Evolutionary conservation across 2,113 vertebrate genomes (phyloP).

Genomic region (Sinocyclocheilus grahami): DNA sequence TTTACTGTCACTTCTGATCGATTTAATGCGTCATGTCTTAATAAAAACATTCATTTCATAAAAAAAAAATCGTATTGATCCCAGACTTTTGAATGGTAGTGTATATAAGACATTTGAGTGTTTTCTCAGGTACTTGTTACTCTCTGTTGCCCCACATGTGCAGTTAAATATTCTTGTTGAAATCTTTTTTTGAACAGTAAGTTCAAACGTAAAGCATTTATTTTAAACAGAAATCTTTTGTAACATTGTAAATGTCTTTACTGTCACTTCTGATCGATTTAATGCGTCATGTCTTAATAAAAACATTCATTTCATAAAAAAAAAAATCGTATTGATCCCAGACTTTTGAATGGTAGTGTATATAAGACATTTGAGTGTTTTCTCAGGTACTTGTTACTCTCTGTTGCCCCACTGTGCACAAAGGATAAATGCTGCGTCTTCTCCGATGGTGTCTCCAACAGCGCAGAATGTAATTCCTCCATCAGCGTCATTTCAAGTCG

Average conservation of each 20-base stretch:
- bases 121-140: not conserved
- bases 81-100: not conserved
- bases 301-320: too few relatives aligned
- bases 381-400: not conserved
- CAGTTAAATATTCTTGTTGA: too few relatives aligned
- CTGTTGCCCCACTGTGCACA: constrained; percentile 41
- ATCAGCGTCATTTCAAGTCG: constrained; percentile 75
- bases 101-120: not conserved
- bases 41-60: not conserved
- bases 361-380: not conserved
- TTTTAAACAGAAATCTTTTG: too few relatives aligned
- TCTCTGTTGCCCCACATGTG: constrained; percentile 13
- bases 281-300: too few relatives aligned
- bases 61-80: not conserved
- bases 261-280: too few relatives aligned
- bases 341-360: not conserved
- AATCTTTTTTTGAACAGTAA: too few relatives aligned
- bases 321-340: not conserved
- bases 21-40: not conserved
- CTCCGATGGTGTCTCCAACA: constrained; percentile 45
- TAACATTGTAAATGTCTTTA: too few relatives aligned
- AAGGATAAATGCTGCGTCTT: constrained; percentile 57
- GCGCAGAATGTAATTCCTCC: constrained; percentile 71
- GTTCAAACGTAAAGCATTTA: too few relatives aligned
- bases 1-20: not conserved